Base-by-base conservation (phyloP, 2,113 vertebrate genomes). In the Okapia johnstoni region DNA sequence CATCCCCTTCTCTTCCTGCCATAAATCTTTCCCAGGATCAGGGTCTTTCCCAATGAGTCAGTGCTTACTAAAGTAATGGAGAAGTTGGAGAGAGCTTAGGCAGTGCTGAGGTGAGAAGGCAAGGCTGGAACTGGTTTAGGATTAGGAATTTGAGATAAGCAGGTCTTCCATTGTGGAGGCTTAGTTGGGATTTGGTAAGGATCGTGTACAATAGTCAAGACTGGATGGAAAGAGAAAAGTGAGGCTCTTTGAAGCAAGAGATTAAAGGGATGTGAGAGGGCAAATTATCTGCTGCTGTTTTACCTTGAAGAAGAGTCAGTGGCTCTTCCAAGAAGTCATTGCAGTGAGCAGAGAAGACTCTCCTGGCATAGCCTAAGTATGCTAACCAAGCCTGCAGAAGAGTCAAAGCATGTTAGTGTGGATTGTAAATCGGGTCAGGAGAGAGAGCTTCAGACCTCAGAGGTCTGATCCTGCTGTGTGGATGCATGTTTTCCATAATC, bases 351-450 rank as follows among this genome's bases (percentile, higher is more conserved):
- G 5, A 6, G 13, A 9, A 52, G 30, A 25, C 14, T 73, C 17
- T 21, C 25, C 30, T 14, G 23, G 1, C 16, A 3, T 0, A 30
- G 23, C 0, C 7, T 57, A 54, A 6, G 2, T 40, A 4, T 0
- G 28, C 58, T n/a, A 14, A 28, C 36, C 23, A 15, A 23, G 28
- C 7, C 10, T 0, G 1, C 1, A 2, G 30, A 6, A 3, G n/a
- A 36, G 28, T 4, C 5, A 6, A 36, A 10, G 1, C 7, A 0
- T 8, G 26, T 25, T 12, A 2, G 4, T 5, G 1, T 0, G 16
- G 26, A 7, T 0, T 0, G 23, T 0, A 7, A 17, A 48, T 0
- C 9, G 28, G 3, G 36, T 6, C 25, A 28, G 7, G 17, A 5
- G 26, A 33, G 48, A 54, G 2, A 28, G 3, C 8, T 14, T 70